These are phyloP conservation scores for Allygus modestus DNA, from an alignment of 2,888 invertebrate genomes.

Conservation along the genomic window DNA sequence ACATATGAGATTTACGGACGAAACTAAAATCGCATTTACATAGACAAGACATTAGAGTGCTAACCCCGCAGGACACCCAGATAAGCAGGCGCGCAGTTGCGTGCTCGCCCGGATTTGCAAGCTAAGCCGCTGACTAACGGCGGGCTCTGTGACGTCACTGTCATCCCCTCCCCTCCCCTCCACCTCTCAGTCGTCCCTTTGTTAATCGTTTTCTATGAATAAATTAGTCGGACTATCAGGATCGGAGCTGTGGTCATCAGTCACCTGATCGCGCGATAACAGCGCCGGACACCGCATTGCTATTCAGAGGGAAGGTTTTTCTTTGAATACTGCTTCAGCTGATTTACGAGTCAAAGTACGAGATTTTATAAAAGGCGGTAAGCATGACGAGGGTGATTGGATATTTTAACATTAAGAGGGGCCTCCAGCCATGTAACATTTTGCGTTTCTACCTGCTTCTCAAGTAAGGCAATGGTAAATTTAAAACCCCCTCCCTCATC, in stretches of 20 bases:
- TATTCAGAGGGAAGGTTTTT: background rate
- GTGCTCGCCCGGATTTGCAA: constrained; percentile 9
- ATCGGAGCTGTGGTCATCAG: constrained; percentile 27
- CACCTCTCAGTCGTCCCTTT: constrained; percentile 56
- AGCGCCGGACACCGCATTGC: background rate
- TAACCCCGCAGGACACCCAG: background rate
- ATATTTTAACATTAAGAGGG: no score
- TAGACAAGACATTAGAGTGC: no score
- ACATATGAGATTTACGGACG: no score
- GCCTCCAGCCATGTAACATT: no score
- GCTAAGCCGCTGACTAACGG: constrained; percentile 42
- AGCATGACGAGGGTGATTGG: no score
- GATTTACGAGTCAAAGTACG: constrained; percentile 1
- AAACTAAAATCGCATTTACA: no score
- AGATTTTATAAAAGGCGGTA: no score
- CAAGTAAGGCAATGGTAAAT: no score
- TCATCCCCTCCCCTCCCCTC: no score
- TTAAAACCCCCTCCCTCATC: no score
- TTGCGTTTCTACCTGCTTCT: no score
- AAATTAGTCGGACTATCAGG: constrained; percentile 53
- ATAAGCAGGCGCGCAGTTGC: background rate
- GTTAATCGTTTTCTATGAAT: constrained; percentile 63
- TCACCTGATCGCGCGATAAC: constrained; percentile 39
- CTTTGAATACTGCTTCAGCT: background rate
- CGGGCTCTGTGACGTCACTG: constrained; percentile 57